Base-by-base conservation (phyloP, 2,113 vertebrate genomes). In the Sarotherodon lohbergeri region DNA sequence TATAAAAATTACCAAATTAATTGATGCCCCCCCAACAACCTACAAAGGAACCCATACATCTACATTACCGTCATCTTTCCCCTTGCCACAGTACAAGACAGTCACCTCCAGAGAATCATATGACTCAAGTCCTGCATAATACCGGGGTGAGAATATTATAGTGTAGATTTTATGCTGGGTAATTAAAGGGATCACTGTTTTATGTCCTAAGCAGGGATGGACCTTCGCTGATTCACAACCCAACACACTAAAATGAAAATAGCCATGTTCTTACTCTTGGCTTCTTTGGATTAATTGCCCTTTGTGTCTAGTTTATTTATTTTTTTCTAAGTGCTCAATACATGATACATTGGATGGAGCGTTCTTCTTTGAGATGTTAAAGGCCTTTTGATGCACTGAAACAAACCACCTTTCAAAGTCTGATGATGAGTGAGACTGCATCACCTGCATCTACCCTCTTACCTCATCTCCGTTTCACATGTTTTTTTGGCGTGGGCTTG, bases 121-220 rank as follows among this genome's bases (percentile, higher is more conserved):
- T 71, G 61, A 94, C 89, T 91, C 87, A 84, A 84, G 88, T 89
- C 91, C 85, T 84, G 87, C 93, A 73, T 93, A 93, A 93, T 79
- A 66, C 84, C 19, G 43, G 80, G 91, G 90, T 93, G 93, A 94
- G 84, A 86, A 84, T 93, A 86, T 94, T 93, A 94, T 92, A 94
- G 93, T 93, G 91, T 93, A 90, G 88, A 88, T 95, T 95, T 95
- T 94, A 94, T 95, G 93, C 91, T 73, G 3, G 81, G 89, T 93
- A 93, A 95, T 96, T 95, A 96, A 96, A 94, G 84, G 89, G 89
- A 94, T 94, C 90, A 84, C 89, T 71, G 91, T 91, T 95, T 95
- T 94, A 94, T 94, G 94, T 95, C 91, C 92, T 83, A 92, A 89
- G 89, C 91, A 93, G 92, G 86, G 59, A 92, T 16, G 73, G 90